phyloP scores from a whole-genome alignment of 2,888 invertebrate genomes.

The Keiferia lycopersicella region DNA sequence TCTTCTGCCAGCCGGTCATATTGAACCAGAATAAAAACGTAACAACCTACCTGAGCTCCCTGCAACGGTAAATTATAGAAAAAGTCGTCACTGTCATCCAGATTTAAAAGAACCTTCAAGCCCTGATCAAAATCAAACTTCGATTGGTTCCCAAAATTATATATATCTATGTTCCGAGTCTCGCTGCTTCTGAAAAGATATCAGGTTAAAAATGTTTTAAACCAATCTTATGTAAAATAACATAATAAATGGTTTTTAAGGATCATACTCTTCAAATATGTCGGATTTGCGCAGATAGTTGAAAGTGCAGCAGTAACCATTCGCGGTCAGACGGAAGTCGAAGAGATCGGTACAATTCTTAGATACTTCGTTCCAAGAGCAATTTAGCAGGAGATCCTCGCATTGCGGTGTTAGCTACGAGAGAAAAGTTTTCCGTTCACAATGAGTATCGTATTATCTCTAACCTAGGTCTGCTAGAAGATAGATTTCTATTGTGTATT shows the following conservation, averaged over 20 bases:
- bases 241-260: not conserved
- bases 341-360: conserved; percentile 74
- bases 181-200: conserved; percentile 43
- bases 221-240: not conserved
- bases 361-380: conserved; percentile 72
- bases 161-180: conserved; percentile 57
- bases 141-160: conserved; percentile 71
- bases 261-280: conserved; percentile 60
- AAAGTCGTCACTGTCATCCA: conserved; percentile 72
- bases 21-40: too few relatives aligned
- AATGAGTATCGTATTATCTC: too few relatives aligned
- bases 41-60: conserved; percentile 69
- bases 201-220: not conserved
- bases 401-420: conserved; percentile 74
- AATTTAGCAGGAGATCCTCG: conserved; percentile 69
- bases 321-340: conserved; percentile 78
- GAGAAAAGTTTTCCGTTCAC: not conserved
- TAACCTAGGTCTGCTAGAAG: too few relatives aligned
- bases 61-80: conserved; percentile 72
- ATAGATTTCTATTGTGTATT: too few relatives aligned
- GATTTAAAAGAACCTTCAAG: conserved; percentile 59
- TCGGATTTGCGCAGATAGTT: conserved; percentile 76
- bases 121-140: conserved; percentile 69
- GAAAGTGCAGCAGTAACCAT: conserved; percentile 82
- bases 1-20: too few relatives aligned